A percentile compares a stretch with the other conserved stretches of the same genome.
Conservation (phyloP, 2,888 invertebrate species). For the Ashinkailepas kermadecensis region DNA sequence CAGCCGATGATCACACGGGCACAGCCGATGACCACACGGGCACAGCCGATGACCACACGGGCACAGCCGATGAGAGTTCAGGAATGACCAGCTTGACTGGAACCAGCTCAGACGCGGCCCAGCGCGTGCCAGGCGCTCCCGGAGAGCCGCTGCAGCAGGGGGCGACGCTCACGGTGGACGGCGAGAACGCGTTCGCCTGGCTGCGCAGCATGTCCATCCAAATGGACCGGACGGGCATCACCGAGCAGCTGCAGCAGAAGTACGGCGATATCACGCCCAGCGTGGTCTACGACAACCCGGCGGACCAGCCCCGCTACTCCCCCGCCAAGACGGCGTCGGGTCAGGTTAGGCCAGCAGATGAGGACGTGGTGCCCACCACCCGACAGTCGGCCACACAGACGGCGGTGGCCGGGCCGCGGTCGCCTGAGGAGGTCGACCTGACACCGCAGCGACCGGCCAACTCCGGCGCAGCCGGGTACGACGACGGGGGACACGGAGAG, state of each 20-base stretch:
- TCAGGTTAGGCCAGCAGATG: too few species aligned
- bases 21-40: not conserved
- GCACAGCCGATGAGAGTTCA: not conserved
- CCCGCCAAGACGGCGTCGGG: too few species aligned
- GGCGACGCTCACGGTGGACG: not conserved
- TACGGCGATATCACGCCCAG: not conserved
- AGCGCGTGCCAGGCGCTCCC: too few species aligned
- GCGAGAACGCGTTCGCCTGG: not conserved
- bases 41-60: not conserved
- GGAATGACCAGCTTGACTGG: not conserved
- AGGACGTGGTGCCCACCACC: too few species aligned
- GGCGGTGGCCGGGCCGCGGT: not conserved
- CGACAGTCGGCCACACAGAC: not conserved
- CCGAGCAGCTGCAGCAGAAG: not conserved
- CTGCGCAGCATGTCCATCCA: not conserved
- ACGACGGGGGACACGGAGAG: too few species aligned
- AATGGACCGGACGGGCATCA: slow-evolving; percentile 10
- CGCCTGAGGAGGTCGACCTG: not conserved
- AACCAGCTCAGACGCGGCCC: too few species aligned
- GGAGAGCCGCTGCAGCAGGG: too few species aligned
- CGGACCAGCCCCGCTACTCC: not conserved
- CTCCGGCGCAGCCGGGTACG: too few species aligned
- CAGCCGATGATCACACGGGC: not conserved
- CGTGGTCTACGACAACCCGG: not conserved
- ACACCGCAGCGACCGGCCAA: too few species aligned